Percentiles rank a stretch among this genome's conserved stretches.
Conservation (phyloP, 2,797 vertebrate species). For the Hybognathus amarus region DNA sequence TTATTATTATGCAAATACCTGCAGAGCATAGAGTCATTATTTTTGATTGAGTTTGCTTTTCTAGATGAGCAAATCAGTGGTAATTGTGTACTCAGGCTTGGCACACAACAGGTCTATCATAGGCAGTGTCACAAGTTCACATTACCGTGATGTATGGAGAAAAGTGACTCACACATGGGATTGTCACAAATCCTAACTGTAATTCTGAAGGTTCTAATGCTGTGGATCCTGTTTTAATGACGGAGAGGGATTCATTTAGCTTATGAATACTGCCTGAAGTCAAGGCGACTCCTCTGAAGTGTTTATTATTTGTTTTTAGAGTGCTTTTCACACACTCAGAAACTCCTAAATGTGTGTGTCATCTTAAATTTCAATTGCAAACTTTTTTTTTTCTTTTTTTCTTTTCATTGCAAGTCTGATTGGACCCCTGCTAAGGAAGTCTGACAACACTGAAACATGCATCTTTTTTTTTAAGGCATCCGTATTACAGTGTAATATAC, state of each 20-base stretch:
- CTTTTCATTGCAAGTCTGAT: conserved; percentile 55
- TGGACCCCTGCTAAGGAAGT: conserved; percentile 59
- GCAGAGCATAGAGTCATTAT: conserved; percentile 60
- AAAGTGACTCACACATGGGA: conserved; percentile 42
- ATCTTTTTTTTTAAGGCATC: neutral
- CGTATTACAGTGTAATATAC: neutral
- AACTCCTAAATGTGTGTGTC: conserved; percentile 22
- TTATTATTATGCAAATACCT: conserved; percentile 67
- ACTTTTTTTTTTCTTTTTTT: neutral
- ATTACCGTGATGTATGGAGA: conserved; percentile 62
- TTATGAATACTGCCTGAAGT: conserved; percentile 32
- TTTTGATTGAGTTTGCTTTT: conserved; percentile 65
- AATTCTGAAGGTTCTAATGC: neutral
- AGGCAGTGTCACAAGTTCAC: conserved; percentile 61
- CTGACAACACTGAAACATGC: conserved; percentile 54
- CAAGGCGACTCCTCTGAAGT: conserved; percentile 19
- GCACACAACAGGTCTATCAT: conserved; percentile 57
- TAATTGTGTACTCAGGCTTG: conserved; percentile 62
- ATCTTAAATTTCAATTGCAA: conserved; percentile 55
- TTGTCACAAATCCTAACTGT: conserved; percentile 14
- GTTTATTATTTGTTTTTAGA: conserved; percentile 31
- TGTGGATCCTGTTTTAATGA: conserved; percentile 28
- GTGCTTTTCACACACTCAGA: neutral
- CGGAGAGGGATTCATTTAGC: conserved; percentile 28
- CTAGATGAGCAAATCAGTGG: conserved; percentile 64